Evolutionary conservation across 2,888 invertebrate species (phyloP).

Genomic region (Cantharis rustica): DNA sequence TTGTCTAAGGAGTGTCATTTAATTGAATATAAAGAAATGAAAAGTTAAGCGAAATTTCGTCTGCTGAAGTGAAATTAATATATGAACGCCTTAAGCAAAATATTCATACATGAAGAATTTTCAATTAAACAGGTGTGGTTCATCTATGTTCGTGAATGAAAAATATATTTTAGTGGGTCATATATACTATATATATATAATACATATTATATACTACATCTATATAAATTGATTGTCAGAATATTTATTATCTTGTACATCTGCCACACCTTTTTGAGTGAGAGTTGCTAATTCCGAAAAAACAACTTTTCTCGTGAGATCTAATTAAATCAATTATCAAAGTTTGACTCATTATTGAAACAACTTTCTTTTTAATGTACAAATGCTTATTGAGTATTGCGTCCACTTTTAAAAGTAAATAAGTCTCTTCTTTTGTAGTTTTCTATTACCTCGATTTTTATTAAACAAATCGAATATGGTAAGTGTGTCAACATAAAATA

Average conservation of each 20-base stretch:
- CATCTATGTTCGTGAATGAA: slow-evolving; percentile 10
- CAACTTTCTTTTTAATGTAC: slow-evolving; percentile 11
- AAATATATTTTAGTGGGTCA: slow-evolving; percentile 12
- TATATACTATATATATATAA: neutral
- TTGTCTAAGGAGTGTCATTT: neutral
- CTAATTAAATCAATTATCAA: slow-evolving; percentile 23
- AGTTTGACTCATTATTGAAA: neutral
- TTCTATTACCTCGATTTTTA: neutral
- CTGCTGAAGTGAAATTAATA: slow-evolving; percentile 15
- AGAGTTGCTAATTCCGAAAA: slow-evolving; percentile 18
- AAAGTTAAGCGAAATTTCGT: neutral
- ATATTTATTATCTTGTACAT: slow-evolving; percentile 13
- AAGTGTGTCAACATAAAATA: neutral
- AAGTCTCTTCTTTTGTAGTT: slow-evolving; percentile 1
- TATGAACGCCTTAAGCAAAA: slow-evolving; percentile 4
- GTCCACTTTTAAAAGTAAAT: slow-evolving; percentile 3
- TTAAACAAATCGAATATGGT: neutral
- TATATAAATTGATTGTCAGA: slow-evolving; percentile 8
- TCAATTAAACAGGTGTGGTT: slow-evolving; percentile 12
- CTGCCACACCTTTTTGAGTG: slow-evolving; percentile 25
- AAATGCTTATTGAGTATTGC: slow-evolving; percentile 1
- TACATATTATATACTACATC: neutral
- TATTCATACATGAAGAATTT: neutral
- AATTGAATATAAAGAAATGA: slow-evolving; percentile 2
- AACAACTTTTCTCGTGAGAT: slow-evolving; percentile 19